These are phyloP conservation scores for Heterodera filipjevi DNA, from an alignment of 2,888 invertebrate genomes.

Conservation along the genomic window DNA sequence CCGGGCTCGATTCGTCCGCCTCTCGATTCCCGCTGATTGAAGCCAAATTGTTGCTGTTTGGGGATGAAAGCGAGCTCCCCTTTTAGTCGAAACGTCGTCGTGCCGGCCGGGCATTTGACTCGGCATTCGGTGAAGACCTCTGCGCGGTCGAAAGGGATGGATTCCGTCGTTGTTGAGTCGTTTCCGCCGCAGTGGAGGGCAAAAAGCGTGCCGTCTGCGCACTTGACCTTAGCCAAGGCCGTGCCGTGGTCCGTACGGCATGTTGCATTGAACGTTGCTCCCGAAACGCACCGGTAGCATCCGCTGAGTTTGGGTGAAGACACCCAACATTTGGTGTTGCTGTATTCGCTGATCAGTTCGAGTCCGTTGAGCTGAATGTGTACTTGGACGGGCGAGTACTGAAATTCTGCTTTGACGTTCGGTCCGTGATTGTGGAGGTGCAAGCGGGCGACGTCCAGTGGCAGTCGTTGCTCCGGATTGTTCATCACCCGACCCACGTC, in stretches of 20 bases:
- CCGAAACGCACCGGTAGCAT: too few relatives aligned
- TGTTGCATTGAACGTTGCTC: too few relatives aligned
- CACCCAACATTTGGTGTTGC: too few relatives aligned
- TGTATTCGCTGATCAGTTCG: too few relatives aligned
- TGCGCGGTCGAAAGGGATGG: background rate
- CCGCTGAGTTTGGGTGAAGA: too few relatives aligned
- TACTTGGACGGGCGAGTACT: too few relatives aligned
- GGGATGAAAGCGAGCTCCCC: background rate
- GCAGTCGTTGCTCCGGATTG: background rate
- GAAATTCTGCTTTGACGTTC: too few relatives aligned
- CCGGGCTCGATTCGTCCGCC: too few relatives aligned
- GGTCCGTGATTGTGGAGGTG: too few relatives aligned
- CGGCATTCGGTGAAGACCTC: background rate
- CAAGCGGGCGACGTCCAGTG: background rate
- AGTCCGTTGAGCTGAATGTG: too few relatives aligned
- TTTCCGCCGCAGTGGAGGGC: background rate
- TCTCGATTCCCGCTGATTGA: background rate
- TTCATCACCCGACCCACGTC: background rate
- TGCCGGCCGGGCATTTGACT: constrained; percentile 8
- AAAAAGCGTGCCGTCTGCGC: constrained; percentile 12
- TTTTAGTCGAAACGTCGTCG: background rate
- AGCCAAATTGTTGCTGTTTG: background rate
- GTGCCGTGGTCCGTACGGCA: background rate
- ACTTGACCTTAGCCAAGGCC: background rate
- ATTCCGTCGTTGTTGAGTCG: background rate